These are phyloP conservation scores for Leptinotarsa juncta DNA, from an alignment of 2,888 invertebrate species.

Conservation along the genomic window DNA sequence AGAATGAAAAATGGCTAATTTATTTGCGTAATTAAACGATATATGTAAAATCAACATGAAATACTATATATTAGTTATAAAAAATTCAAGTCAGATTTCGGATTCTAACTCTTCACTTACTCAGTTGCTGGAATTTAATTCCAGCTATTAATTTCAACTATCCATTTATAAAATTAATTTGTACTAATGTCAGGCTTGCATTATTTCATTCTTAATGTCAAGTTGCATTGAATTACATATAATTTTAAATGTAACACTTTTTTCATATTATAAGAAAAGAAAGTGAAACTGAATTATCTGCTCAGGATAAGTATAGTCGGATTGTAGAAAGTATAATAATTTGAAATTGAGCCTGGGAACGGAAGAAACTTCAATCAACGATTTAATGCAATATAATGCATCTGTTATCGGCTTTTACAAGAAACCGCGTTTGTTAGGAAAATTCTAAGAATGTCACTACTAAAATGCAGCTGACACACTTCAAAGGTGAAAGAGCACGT, in stretches of 20 bases:
- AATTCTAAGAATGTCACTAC: neutral
- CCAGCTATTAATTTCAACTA: no score
- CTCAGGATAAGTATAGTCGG: neutral
- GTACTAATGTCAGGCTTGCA: neutral
- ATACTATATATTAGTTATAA: no score
- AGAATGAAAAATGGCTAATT: no score
- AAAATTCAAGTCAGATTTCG: no score
- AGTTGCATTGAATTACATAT: neutral
- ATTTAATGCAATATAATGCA: slow-evolving; percentile 6
- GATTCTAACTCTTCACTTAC: no score
- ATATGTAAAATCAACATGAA: no score
- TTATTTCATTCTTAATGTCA: neutral
- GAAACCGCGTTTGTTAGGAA: neutral
- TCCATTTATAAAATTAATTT: neutral
- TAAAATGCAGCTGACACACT: neutral
- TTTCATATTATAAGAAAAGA: neutral
- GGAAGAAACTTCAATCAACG: neutral
- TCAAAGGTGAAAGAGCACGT: neutral
- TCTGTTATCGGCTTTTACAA: neutral
- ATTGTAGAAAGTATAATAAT: slow-evolving; percentile 5
- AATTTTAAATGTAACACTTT: slow-evolving; percentile 10
- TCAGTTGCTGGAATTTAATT: no score
- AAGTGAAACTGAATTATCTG: neutral
- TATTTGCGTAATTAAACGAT: no score
- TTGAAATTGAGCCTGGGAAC: slow-evolving; percentile 8